Percentiles rank a stretch among this genome's conserved stretches.
Evolutionary conservation across 64 coral and sea anemone species (phyloP).

Genomic region (Actinia equina): DNA sequence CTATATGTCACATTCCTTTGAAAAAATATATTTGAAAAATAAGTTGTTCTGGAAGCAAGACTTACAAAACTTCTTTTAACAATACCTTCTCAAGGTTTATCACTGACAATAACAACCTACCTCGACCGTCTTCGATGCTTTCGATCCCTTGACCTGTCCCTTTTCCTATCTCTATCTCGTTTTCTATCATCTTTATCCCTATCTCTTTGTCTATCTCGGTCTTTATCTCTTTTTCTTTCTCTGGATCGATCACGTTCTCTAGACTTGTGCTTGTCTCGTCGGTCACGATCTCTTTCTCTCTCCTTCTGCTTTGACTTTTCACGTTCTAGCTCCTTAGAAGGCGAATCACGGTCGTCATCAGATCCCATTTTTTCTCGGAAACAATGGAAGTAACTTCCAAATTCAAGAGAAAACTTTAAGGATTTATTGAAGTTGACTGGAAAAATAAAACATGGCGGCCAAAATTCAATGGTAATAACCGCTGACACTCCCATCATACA

Average conservation of each 20-base stretch:
- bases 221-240: constrained; percentile 59
- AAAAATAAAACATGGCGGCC: neutral
- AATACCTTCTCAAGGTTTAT: too few species aligned
- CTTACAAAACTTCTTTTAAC: too few species aligned
- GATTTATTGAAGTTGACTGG: neutral
- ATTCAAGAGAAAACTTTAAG: neutral
- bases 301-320: constrained; percentile 29
- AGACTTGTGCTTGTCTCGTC: constrained; percentile 16
- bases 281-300: constrained; percentile 56
- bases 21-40: too few species aligned
- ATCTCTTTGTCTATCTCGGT: constrained; percentile 82
- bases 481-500: neutral
- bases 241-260: constrained; percentile 61
- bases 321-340: constrained; percentile 19
- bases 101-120: neutral
- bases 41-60: too few species aligned
- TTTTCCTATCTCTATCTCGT: constrained; percentile 70
- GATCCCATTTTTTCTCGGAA: neutral
- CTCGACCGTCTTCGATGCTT: constrained; percentile 90
- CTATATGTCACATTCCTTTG: too few species aligned
- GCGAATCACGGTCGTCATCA: constrained; percentile 8
- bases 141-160: constrained; percentile 57
- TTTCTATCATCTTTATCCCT: constrained; percentile 69
- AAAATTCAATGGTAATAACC: neutral
- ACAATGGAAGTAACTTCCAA: neutral